Conservation (phyloP, 2,113 vertebrate genomes). For the Pollachius pollachius region DNA sequence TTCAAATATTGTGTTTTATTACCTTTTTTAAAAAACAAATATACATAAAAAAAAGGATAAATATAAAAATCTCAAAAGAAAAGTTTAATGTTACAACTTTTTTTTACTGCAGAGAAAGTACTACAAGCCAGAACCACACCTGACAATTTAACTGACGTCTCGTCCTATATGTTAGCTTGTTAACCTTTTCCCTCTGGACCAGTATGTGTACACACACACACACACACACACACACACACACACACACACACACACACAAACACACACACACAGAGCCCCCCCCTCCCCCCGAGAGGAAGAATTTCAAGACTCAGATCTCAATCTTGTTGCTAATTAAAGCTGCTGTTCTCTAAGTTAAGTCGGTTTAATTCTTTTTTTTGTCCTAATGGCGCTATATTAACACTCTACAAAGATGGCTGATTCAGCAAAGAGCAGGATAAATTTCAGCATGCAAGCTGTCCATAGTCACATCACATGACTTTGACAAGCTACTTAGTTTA, state of each 20-base stretch:
- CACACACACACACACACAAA: too few species aligned
- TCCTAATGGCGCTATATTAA: conserved; percentile 57
- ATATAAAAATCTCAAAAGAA: conserved; percentile 68
- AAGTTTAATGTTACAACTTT: conserved; percentile 67
- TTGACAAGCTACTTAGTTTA: conserved; percentile 18
- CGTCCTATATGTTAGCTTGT: conserved; percentile 27
- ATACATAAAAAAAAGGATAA: conserved; percentile 76
- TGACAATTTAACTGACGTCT: conserved; percentile 57
- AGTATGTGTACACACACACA: conserved; percentile 8
- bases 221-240: too few species aligned
- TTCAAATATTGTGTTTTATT: conserved; percentile 65
- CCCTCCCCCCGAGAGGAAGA: conserved; percentile 35
- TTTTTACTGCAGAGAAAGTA: conserved; percentile 64
- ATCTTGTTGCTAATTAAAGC: conserved; percentile 51
- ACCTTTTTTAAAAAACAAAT: conserved; percentile 70
- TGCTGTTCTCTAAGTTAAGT: conserved; percentile 50
- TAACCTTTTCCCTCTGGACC: conserved; percentile 22
- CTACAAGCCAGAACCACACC: conserved; percentile 64
- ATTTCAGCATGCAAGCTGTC: conserved; percentile 48
- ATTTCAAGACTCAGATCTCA: conserved; percentile 32
- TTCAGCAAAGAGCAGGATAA: conserved; percentile 41
- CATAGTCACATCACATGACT: conserved; percentile 13
- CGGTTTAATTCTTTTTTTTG: conserved; percentile 49
- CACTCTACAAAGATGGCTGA: conserved; percentile 51
- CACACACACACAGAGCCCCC: conserved; percentile 19